Base-by-base conservation (phyloP, 2,888 invertebrate genomes). In the Helobdella robusta region DNA sequence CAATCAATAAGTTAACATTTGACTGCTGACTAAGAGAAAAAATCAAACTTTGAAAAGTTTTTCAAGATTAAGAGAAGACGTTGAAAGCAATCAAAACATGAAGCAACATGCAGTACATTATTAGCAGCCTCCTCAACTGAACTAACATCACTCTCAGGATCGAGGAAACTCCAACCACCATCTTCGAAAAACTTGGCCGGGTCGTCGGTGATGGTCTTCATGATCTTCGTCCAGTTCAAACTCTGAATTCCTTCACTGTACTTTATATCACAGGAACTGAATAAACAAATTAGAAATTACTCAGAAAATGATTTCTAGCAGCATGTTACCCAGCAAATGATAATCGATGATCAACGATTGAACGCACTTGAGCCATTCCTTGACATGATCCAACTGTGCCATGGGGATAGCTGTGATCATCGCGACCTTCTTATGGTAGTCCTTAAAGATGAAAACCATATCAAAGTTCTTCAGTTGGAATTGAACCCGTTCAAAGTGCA, bases 331-430 rank as follows among this genome's bases (percentile, higher is more conserved):
- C n/a, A n/a, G n/a, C n/a, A n/a, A n/a, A n/a, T n/a, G n/a, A n/a
- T n/a, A n/a, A n/a, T n/a, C n/a, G n/a, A n/a, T n/a, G n/a, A n/a
- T n/a, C 44, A 15, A 44, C 15, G 1, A 23, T n/a, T 6, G 18
- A 4, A 71, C 87, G 84, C 78, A 92, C 91, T 95, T 94, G 0
- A 97, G 83, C 97, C 97, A 97, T 80, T 98, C 97, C 81, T 99
- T 99, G 1, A 98, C 94, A 81, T 94, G 93, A 82, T 99, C 98
- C 79, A 99, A 84, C 87, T 94, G 88, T 78, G 90, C 89, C 94
- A 97, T 97, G 0, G 98, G 97, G 76, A 99, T 91, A n/a, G 97
- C 93, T 78, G 94, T 95, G 2, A 99, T 89, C 91, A 93, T 94
- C 0, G 91, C 62, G 32, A 62, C 62, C 80, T 95, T 95, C 74